These are phyloP conservation scores for Solea solea DNA, from an alignment of 2,113 vertebrate species.

Conservation along the genomic window DNA sequence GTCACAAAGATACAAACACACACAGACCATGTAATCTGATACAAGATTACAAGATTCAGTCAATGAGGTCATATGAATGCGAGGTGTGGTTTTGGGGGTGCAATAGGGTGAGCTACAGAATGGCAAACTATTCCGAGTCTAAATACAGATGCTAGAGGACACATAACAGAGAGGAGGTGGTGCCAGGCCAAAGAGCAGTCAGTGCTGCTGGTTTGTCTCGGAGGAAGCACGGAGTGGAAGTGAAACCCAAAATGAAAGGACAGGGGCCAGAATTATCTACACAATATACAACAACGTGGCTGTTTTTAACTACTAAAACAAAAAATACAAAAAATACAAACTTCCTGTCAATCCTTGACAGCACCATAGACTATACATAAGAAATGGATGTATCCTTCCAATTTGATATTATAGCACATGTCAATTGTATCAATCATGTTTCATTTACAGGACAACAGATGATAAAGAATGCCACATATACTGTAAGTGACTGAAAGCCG, in stretches of 20 bases:
- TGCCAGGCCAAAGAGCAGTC: slow-evolving; percentile 11
- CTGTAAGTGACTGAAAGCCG: too few relatives aligned
- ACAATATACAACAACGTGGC: background rate
- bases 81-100: slow-evolving; percentile 54
- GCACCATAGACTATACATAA: too few relatives aligned
- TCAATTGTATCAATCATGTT: too few relatives aligned
- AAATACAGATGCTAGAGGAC: slow-evolving; percentile 47
- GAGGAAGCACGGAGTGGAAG: slow-evolving; percentile 60
- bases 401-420: too few relatives aligned
- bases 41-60: slow-evolving; percentile 19
- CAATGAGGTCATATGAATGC: slow-evolving; percentile 46
- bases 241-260: slow-evolving; percentile 44
- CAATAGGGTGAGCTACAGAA: slow-evolving; percentile 23
- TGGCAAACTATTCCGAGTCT: slow-evolving; percentile 28
- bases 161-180: slow-evolving; percentile 10
- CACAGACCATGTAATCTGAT: slow-evolving; percentile 43
- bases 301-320: too few relatives aligned
- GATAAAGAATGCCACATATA: too few relatives aligned
- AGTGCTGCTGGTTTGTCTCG: slow-evolving; percentile 18
- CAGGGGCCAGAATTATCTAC: background rate
- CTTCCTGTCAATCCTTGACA: too few relatives aligned
- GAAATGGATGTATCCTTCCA: too few relatives aligned
- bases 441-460: too few relatives aligned
- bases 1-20: slow-evolving; percentile 16
- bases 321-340: too few relatives aligned